Base-by-base conservation (phyloP, 92 coral and sea anemone species). In the Epizoanthus stellaris region DNA sequence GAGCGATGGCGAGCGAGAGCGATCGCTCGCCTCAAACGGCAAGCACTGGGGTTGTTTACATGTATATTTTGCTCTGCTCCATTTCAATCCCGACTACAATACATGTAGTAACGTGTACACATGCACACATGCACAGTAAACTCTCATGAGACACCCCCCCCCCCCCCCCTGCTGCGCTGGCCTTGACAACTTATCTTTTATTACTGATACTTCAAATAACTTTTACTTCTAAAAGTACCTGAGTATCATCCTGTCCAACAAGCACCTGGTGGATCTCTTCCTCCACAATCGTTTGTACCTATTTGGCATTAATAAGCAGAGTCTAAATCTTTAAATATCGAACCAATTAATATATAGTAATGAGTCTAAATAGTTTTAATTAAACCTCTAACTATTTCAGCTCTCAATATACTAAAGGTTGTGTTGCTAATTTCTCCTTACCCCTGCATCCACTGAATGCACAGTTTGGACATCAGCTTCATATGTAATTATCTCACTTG, bases 401-500 rank as follows among this genome's bases (percentile, higher is more conserved):
- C 8, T 6, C 49, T 43, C 49, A 4, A 43, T 43, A 43, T 43
- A 43, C 34, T 43, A 43, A 45, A 74, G 15, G 60, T 15, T 52
- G 25, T 36, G 25, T 16, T 14, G 0, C 12, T 76, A 76, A 57
- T 6, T 36, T 6, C 4, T 52, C 76, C 64, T 47, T 85, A 96
- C 99, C 96, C 88, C 98, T 34, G 85, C 89, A 90, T 96, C 96
- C 67, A 56, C 58, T 80, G 69, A 85, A 69, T 82, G 88, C 6
- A 91, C 81, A 54, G 90, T 90, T 66, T 94, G 99, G 20, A 92
- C 92, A 40, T 96, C 96, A 34, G 95, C 98, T 88, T 96, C 99
- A 70, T 94, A 94, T 10, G 98, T 96, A 5, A 96, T 93, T 6
- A 96, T 96, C 83, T 96, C 99, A 88, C 99, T 95, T 38, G 99